Percentiles rank a stretch among this genome's conserved stretches.
Evolutionary conservation across 2,888 invertebrate species (phyloP).

Genomic region (Cosmopolites sordidus): DNA sequence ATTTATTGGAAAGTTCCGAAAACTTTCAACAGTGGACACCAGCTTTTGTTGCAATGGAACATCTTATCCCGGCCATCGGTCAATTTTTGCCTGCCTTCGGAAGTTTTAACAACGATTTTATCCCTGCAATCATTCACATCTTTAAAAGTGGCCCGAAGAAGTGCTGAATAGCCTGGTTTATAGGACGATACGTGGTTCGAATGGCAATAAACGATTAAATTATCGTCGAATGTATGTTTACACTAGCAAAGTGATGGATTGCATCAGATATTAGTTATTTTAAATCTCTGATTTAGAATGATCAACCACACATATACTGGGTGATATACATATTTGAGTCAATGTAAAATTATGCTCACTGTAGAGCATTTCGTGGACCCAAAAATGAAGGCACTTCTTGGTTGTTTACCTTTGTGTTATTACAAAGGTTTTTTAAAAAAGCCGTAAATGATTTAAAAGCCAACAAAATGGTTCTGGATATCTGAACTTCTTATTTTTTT

Average conservation of each 20-base stretch:
- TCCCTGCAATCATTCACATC: background rate
- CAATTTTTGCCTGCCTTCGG: background rate
- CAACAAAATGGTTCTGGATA: too few relatives aligned
- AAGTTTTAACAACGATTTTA: slow-evolving; percentile 1
- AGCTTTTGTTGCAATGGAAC: background rate
- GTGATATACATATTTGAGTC: too few relatives aligned
- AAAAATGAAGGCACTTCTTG: too few relatives aligned
- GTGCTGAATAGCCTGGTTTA: background rate
- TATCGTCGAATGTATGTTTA: background rate
- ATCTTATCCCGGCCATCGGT: background rate
- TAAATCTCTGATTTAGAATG: background rate
- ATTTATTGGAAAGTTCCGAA: background rate
- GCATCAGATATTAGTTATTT: background rate
- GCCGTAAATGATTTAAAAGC: too few relatives aligned
- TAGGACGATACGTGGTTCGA: background rate
- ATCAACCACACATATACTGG: too few relatives aligned
- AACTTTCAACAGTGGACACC: background rate
- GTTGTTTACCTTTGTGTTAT: too few relatives aligned
- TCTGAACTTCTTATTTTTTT: too few relatives aligned
- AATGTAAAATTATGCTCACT: too few relatives aligned
- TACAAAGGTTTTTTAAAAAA: too few relatives aligned
- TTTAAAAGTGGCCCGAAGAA: background rate
- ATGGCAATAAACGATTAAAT: background rate
- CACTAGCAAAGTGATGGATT: background rate
- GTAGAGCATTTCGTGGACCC: too few relatives aligned